Percentiles rank a stretch among this genome's conserved stretches.
Conservation (phyloP, 2,113 vertebrate genomes). For the Lagopus leucura region DNA sequence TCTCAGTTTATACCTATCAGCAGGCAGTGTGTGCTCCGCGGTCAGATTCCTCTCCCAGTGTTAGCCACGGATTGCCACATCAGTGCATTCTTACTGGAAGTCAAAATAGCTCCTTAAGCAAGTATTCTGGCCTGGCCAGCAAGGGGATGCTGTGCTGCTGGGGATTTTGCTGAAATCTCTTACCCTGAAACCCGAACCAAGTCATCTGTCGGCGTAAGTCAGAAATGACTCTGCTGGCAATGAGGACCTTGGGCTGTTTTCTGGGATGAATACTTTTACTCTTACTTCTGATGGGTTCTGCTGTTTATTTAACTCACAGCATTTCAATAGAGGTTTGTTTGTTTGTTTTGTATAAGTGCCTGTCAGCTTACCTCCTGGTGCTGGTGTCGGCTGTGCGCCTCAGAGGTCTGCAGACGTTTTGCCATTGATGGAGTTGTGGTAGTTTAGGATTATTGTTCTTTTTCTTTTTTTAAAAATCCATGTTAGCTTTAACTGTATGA, state of each 20-base stretch:
- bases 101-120: not conserved
- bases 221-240: conserved; percentile 37
- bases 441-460: not conserved
- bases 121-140: not conserved
- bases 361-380: not conserved
- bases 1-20: not conserved
- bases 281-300: not conserved
- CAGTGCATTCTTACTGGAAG: not conserved
- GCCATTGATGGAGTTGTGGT: not conserved
- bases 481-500: not conserved
- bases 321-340: not conserved
- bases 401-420: not conserved
- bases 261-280: conserved; percentile 35
- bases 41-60: not conserved
- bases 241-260: not conserved
- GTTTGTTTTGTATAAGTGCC: not conserved
- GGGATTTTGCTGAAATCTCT: conserved; percentile 47
- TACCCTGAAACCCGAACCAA: conserved; percentile 58
- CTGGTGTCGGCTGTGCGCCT: not conserved
- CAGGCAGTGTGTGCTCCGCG: not conserved
- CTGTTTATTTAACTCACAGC: conserved; percentile 25
- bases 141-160: conserved; percentile 53
- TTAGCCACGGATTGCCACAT: not conserved
- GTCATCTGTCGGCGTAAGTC: conserved; percentile 55
- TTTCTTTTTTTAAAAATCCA: not conserved